phyloP scores from a whole-genome alignment of 2,888 invertebrate genomes.

The Ephialtes manifestator region DNA sequence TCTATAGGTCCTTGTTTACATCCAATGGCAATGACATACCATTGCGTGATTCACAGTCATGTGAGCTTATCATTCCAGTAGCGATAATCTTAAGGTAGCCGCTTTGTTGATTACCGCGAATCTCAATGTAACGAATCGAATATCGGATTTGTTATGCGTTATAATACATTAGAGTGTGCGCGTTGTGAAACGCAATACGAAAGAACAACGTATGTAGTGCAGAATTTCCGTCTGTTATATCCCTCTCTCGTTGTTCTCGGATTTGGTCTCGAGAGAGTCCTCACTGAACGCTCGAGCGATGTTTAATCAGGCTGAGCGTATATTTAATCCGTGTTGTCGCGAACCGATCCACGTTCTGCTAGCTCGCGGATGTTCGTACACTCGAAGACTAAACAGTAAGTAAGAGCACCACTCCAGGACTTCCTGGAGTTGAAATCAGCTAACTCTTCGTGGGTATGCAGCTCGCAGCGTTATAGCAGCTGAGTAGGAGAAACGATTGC shows the following conservation, averaged over 20 bases:
- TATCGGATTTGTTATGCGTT: conserved; percentile 6
- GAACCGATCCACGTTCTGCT: conserved; percentile 50
- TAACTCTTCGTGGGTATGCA: neutral
- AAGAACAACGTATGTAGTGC: neutral
- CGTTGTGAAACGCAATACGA: conserved; percentile 25
- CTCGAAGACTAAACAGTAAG: conserved; percentile 47
- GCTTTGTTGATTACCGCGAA: conserved; percentile 20
- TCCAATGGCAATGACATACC: neutral
- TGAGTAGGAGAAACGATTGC: conserved; percentile 15
- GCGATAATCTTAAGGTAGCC: conserved; percentile 28
- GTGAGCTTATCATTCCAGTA: conserved; percentile 30
- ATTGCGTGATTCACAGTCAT: neutral
- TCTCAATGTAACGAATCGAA: conserved; percentile 31
- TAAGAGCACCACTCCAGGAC: conserved; percentile 9
- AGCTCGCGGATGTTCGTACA: conserved; percentile 24
- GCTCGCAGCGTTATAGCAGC: too few species aligned
- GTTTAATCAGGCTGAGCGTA: conserved; percentile 54
- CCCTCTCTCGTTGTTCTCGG: neutral
- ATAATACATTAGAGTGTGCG: neutral
- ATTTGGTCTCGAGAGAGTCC: neutral
- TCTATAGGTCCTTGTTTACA: too few species aligned
- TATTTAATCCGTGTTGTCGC: conserved; percentile 52
- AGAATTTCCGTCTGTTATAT: neutral
- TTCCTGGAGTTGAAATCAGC: conserved; percentile 16
- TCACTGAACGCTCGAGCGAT: conserved; percentile 16